Evolutionary conservation across 2,888 invertebrate genomes (phyloP), one percentile per base, ranked within the genome.

Genomic region (Agrochola macilenta): DNA sequence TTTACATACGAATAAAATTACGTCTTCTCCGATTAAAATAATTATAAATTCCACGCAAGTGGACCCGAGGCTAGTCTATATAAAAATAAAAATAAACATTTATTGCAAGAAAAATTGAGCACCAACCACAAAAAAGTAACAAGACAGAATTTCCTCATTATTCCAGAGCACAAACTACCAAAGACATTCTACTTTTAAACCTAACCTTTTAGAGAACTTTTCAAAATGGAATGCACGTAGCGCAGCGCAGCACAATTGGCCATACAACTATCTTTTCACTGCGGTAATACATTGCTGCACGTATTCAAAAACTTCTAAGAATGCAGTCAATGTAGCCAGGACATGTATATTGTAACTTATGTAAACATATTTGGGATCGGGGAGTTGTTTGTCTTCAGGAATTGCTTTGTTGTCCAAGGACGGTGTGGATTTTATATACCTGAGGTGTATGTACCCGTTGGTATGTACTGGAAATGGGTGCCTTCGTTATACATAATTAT

Each of bases 221-320:
- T 75, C 52, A 23, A 71, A 43, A 85, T 85, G 63, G 54, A 81
- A 54, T 35, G 58, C 85, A 85, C 70, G 76, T 85, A 69, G 23
- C 54, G 54, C 23, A 35, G 30, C 9, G 57, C 17, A 71, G 46
- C 20, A 71, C 76, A 76, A 81, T 85, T 82, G 85, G 63, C 54
- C 57, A 66, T 46, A 58, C 35, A 60, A 74, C 58, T 81, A 39
- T 58, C 66, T 66, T 74, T 74, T 74, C 43, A 74, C 69, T 74
- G 69, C 46, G 70, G 54, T 52, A n/a, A 35, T 70, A 39, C 81
- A 81, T 70, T 70, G 66, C 65, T 65, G 54, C 85, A 84, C 52
- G 66, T 70, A 68, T 84, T 84, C 65, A 66, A 81, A 79, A 74
- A 74, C 74, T 81, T 66, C 57, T 69, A 52, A 70, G 65, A 84